Percentiles rank a stretch among this genome's conserved stretches.
Evolutionary conservation across 2,888 invertebrate genomes (phyloP).

Genomic region (Philereme vetulata): DNA sequence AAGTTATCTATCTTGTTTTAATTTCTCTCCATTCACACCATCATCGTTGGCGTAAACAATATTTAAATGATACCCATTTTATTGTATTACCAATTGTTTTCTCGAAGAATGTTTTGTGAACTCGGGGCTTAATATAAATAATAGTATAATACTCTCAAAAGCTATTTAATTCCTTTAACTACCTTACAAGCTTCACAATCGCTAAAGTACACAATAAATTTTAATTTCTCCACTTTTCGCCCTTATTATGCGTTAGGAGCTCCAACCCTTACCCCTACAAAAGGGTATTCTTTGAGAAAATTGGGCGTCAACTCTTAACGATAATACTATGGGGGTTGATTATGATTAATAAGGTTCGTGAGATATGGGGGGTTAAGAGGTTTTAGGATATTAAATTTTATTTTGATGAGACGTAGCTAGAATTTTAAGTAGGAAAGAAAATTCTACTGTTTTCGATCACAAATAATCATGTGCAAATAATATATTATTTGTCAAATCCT

Average conservation of each 20-base stretch:
- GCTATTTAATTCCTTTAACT: conserved; percentile 8
- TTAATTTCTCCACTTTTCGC: conserved; percentile 36
- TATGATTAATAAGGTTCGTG: conserved; percentile 37
- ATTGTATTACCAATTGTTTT: too few relatives aligned
- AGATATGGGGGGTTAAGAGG: conserved; percentile 28
- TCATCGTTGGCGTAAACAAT: too few relatives aligned
- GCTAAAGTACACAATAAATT: conserved; percentile 34
- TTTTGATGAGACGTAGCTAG: conserved; percentile 3
- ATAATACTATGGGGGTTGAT: conserved; percentile 29
- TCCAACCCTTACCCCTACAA: conserved; percentile 28
- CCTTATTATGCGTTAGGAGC: conserved; percentile 37
- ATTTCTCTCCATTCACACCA: too few relatives aligned
- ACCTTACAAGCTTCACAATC: conserved; percentile 26
- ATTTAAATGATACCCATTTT: too few relatives aligned
- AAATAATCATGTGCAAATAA: too few relatives aligned
- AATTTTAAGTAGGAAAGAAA: not conserved
- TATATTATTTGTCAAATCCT: too few relatives aligned
- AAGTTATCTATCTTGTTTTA: too few relatives aligned
- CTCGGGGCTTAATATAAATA: not conserved
- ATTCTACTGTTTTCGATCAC: too few relatives aligned
- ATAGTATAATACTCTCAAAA: not conserved
- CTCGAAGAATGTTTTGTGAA: too few relatives aligned
- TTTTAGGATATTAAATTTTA: conserved; percentile 30
- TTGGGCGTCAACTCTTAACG: conserved; percentile 34
- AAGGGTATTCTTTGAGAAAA: conserved; percentile 38